Evolutionary conservation across 2,888 invertebrate genomes (phyloP).

Genomic region (Machimus rusticus): DNA sequence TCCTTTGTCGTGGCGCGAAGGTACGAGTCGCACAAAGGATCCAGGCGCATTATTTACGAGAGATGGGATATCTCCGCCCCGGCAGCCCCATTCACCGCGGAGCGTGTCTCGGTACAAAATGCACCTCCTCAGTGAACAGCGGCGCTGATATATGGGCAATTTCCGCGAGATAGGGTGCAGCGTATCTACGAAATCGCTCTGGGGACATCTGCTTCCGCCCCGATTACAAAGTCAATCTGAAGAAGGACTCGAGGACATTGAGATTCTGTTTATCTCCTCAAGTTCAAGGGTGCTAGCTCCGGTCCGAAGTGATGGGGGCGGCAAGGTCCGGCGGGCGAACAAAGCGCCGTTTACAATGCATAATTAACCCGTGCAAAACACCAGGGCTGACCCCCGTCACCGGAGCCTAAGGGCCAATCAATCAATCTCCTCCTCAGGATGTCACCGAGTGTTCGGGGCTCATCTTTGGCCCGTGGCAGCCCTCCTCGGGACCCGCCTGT

Average conservation of each 20-base stretch:
- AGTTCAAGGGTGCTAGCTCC: not conserved
- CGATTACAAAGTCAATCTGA: not conserved
- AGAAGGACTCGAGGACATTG: not conserved
- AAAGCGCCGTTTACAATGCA: slow-evolving; percentile 12
- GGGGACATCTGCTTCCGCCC: not conserved
- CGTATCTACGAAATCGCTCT: not conserved
- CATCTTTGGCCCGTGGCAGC: not conserved
- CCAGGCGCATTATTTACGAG: not conserved
- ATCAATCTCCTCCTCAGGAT: slow-evolving; percentile 22
- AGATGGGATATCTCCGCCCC: not conserved
- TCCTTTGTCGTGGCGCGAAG: not conserved
- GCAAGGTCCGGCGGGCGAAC: not conserved
- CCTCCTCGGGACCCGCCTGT: not conserved
- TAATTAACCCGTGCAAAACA: slow-evolving; percentile 15
- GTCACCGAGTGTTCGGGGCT: not conserved
- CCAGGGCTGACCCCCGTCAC: slow-evolving; percentile 19
- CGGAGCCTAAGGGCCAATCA: slow-evolving; percentile 22
- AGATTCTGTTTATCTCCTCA: not conserved
- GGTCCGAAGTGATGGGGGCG: not conserved
- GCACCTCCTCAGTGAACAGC: not conserved
- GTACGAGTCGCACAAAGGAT: not conserved
- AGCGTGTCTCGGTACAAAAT: not conserved
- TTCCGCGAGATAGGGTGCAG: not conserved
- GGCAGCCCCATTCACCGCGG: not conserved
- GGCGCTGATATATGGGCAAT: not conserved